Evolutionary conservation across 2,113 vertebrate genomes (phyloP).

Genomic region (Xiphophorus couchianus): DNA sequence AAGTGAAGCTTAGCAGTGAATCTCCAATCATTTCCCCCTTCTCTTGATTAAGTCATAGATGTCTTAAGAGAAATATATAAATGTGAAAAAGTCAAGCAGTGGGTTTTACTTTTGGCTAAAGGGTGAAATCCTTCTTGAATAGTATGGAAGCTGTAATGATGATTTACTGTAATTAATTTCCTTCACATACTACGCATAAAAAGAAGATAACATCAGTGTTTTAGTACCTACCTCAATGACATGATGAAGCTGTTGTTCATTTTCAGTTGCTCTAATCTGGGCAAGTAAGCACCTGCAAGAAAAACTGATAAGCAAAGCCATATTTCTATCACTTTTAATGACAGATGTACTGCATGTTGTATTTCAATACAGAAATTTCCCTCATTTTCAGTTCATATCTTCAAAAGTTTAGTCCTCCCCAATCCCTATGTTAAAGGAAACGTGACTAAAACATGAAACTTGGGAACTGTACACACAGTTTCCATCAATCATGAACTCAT

Average conservation of each 20-base stretch:
- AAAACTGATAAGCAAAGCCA: constrained; percentile 42
- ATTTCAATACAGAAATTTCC: not conserved
- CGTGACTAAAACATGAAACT: constrained; percentile 24
- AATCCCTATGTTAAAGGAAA: constrained; percentile 1
- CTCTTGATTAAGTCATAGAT: constrained; percentile 36
- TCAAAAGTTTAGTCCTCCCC: constrained; percentile 10
- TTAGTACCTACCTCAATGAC: constrained; percentile 86
- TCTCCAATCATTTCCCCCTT: not conserved
- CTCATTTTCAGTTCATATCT: constrained; percentile 15
- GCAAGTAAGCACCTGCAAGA: constrained; percentile 87
- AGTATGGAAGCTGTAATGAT: not conserved
- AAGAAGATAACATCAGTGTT: not conserved
- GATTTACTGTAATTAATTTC: constrained; percentile 1
- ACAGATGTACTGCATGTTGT: not conserved
- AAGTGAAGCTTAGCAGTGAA: constrained; percentile 16
- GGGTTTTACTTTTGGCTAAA: not conserved
- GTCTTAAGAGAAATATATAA: not conserved
- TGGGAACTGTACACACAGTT: constrained; percentile 26
- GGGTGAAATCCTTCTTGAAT: not conserved
- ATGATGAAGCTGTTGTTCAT: constrained; percentile 89
- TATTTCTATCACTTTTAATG: constrained; percentile 4
- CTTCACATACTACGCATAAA: constrained; percentile 5
- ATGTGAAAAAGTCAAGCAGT: not conserved
- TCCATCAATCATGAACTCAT: not conserved
- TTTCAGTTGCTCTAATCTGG: constrained; percentile 89